phyloP scores from a whole-genome alignment of 2,113 vertebrate species.

The Gasterosteus nipponicus region DNA sequence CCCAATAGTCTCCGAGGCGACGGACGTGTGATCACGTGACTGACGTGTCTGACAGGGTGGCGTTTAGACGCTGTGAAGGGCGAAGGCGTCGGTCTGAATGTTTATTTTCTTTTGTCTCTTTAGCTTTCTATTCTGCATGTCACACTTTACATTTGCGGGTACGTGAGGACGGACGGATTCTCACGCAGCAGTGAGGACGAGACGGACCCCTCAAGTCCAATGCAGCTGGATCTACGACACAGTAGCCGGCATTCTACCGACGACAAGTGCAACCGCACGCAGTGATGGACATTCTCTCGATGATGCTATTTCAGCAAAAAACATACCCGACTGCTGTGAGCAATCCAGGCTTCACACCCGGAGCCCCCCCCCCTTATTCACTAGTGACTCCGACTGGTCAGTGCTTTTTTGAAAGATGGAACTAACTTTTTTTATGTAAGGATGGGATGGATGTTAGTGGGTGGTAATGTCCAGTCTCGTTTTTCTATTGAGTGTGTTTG shows the following conservation, averaged over 20 bases:
- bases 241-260: slow-evolving; percentile 29
- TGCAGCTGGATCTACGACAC: not conserved
- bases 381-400: slow-evolving; percentile 42
- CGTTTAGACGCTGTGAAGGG: slow-evolving; percentile 5
- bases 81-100: slow-evolving; percentile 14
- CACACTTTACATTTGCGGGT: slow-evolving; percentile 67
- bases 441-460: slow-evolving; percentile 48
- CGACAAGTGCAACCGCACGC: slow-evolving; percentile 46
- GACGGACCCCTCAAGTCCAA: not conserved
- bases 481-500: slow-evolving; percentile 57
- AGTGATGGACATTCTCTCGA: slow-evolving; percentile 26
- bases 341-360: slow-evolving; percentile 36
- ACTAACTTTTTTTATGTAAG: slow-evolving; percentile 37
- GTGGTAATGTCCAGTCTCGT: slow-evolving; percentile 38
- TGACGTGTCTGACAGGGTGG: not conserved
- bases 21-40: slow-evolving; percentile 10
- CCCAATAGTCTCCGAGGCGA: slow-evolving; percentile 49
- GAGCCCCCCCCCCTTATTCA: slow-evolving; percentile 28
- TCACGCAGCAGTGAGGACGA: slow-evolving; percentile 34
- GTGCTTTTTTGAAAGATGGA: slow-evolving; percentile 50
- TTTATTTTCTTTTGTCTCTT: slow-evolving; percentile 58
- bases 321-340: slow-evolving; percentile 43
- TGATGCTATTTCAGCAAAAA: slow-evolving; percentile 45
- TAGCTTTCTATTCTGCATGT: slow-evolving; percentile 72
- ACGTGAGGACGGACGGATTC: slow-evolving; percentile 32